Evolutionary conservation across 2,888 invertebrate species (phyloP).

Genomic region (Ditula angustiorana): DNA sequence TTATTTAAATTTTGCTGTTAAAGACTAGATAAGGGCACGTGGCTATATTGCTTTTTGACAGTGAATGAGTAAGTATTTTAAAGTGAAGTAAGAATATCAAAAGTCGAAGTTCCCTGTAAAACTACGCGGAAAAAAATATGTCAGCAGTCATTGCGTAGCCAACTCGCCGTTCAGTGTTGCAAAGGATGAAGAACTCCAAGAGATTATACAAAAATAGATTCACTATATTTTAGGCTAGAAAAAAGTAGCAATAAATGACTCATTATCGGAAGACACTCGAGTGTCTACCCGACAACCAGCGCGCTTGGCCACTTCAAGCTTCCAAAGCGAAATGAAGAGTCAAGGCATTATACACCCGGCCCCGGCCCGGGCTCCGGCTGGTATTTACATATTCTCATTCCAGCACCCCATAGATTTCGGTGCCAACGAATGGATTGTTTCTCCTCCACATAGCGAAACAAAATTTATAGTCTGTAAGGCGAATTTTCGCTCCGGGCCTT

Average conservation of each 20-base stretch:
- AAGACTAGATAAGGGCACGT: slow-evolving; percentile 7
- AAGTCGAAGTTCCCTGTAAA: background rate
- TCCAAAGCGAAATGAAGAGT: slow-evolving; percentile 44
- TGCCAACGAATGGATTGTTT: slow-evolving; percentile 80
- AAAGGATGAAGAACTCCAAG: too few species aligned
- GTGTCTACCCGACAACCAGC: background rate
- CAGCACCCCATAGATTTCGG: slow-evolving; percentile 72
- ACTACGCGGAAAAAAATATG: background rate
- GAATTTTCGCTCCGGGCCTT: slow-evolving; percentile 58
- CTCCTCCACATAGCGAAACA: slow-evolving; percentile 65
- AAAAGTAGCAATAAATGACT: too few species aligned
- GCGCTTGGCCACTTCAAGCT: background rate
- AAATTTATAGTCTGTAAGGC: slow-evolving; percentile 69
- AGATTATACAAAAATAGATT: too few species aligned
- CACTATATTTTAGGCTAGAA: too few species aligned
- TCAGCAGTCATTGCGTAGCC: too few species aligned
- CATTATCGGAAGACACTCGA: too few species aligned
- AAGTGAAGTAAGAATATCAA: too few species aligned
- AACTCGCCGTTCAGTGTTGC: too few species aligned
- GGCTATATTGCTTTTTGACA: background rate
- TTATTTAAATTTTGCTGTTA: slow-evolving; percentile 31
- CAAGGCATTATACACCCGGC: slow-evolving; percentile 58
- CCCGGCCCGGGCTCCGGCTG: slow-evolving; percentile 50
- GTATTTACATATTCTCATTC: slow-evolving; percentile 73
- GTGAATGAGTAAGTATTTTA: background rate